A percentile compares a stretch with the other conserved stretches of the same genome.
phyloP scores from a whole-genome alignment of 2,888 invertebrate genomes.

The Phymatocera aterrima region DNA sequence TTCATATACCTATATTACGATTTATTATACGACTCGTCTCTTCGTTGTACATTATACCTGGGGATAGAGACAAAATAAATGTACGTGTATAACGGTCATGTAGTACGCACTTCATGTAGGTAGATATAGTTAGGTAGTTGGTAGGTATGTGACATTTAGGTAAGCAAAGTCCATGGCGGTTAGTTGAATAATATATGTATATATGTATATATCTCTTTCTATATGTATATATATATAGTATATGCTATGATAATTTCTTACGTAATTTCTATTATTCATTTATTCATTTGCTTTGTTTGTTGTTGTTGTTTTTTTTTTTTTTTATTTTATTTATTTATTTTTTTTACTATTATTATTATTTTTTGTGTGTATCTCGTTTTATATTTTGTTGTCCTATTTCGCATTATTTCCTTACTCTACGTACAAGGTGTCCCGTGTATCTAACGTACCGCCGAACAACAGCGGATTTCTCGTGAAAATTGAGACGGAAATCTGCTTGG shows the following conservation, averaged over 20 bases:
- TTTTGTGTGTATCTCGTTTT: background rate
- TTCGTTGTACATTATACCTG: too few relatives aligned
- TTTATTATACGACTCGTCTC: too few relatives aligned
- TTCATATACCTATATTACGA: too few relatives aligned
- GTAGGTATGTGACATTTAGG: slow-evolving; percentile 5
- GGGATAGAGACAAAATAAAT: too few relatives aligned
- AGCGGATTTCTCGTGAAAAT: too few relatives aligned
- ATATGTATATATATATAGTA: background rate
- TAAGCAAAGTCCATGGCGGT: slow-evolving; percentile 46
- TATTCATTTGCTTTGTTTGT: background rate
- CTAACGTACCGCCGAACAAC: too few relatives aligned
- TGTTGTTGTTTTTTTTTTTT: background rate
- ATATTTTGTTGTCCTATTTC: background rate
- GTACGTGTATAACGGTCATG: too few relatives aligned
- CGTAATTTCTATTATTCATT: background rate
- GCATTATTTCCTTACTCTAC: background rate
- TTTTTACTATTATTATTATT: background rate
- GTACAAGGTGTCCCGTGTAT: too few relatives aligned
- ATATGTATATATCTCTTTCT: slow-evolving; percentile 2
- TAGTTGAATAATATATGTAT: slow-evolving; percentile 39
- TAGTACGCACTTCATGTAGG: too few relatives aligned
- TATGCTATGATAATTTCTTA: too few relatives aligned
- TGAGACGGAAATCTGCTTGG: too few relatives aligned
- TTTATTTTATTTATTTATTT: background rate
- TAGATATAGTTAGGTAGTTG: background rate